These are phyloP conservation scores for Potorous gilbertii DNA, from an alignment of 2,797 vertebrate genomes.

Conservation along the genomic window DNA sequence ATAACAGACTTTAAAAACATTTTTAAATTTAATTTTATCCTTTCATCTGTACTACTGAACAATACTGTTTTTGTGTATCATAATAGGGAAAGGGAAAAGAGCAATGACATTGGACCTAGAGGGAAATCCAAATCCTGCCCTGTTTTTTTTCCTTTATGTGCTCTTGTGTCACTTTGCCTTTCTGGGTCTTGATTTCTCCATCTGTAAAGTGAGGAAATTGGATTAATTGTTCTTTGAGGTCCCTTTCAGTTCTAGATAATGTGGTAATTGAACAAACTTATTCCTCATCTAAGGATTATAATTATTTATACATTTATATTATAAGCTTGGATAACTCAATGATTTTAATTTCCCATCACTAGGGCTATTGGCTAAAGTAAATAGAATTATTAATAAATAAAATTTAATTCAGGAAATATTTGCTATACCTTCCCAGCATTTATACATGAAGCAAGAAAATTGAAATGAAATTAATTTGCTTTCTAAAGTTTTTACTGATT, in stretches of 20 bases:
- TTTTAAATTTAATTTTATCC: conserved; percentile 54
- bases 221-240: not conserved
- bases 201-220: not conserved
- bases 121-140: not conserved
- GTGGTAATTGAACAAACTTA: conserved; percentile 19
- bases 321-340: not conserved
- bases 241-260: not conserved
- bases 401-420: conserved; percentile 44
- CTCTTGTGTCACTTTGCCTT: not conserved
- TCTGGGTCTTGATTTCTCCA: not conserved
- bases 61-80: conserved; percentile 40
- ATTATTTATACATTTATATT: not conserved
- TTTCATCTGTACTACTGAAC: conserved; percentile 38
- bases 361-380: conserved; percentile 14
- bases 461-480: conserved; percentile 38
- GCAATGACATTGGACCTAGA: not conserved
- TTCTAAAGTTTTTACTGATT: conserved; percentile 40
- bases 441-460: conserved; percentile 27
- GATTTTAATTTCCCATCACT: conserved; percentile 43
- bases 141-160: not conserved
- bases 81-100: conserved; percentile 22
- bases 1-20: conserved; percentile 53
- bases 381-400: conserved; percentile 42
- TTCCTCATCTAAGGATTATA: conserved; percentile 57
- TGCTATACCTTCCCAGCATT: not conserved